phyloP scores from a whole-genome alignment of 2,113 vertebrate genomes.

The Larimichthys polyactis region DNA sequence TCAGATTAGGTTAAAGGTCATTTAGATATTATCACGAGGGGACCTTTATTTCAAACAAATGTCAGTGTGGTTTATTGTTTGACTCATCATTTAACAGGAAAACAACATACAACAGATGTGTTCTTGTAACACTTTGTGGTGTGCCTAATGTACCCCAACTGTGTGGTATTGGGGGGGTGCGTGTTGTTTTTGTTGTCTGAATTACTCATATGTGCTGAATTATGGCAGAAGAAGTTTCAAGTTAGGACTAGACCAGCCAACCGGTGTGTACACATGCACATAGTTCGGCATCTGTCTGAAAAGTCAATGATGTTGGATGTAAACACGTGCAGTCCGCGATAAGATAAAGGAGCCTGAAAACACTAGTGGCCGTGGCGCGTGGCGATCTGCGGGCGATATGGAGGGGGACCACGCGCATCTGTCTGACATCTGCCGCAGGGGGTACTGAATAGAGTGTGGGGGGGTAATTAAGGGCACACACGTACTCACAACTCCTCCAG shows the following conservation, averaged over 20 bases:
- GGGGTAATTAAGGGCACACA: constrained; percentile 23
- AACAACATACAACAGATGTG: not conserved
- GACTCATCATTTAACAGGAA: constrained; percentile 31
- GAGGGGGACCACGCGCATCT: constrained; percentile 51
- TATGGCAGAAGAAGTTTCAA: not conserved
- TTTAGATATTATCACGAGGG: not conserved
- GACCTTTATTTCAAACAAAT: constrained; percentile 24
- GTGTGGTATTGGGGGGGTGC: not conserved
- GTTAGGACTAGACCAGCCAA: not conserved
- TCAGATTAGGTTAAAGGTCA: constrained; percentile 47
- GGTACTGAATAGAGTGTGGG: constrained; percentile 16
- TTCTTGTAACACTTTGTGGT: not conserved
- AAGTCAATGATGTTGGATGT: constrained; percentile 26
- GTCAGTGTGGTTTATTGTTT: constrained; percentile 28
- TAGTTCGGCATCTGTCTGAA: constrained; percentile 9
- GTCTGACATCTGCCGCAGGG: constrained; percentile 61
- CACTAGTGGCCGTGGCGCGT: constrained; percentile 31
- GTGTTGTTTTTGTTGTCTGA: not conserved
- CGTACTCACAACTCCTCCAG: not conserved
- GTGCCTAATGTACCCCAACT: not conserved
- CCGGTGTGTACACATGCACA: constrained; percentile 10
- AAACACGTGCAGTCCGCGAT: constrained; percentile 37
- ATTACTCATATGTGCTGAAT: not conserved
- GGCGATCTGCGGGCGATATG: constrained; percentile 15
- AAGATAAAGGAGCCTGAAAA: constrained; percentile 27